A percentile compares a stretch with the other conserved stretches of the same genome.
Conservation (phyloP, 2,888 invertebrate species). For the Tetranychus truncatus region DNA sequence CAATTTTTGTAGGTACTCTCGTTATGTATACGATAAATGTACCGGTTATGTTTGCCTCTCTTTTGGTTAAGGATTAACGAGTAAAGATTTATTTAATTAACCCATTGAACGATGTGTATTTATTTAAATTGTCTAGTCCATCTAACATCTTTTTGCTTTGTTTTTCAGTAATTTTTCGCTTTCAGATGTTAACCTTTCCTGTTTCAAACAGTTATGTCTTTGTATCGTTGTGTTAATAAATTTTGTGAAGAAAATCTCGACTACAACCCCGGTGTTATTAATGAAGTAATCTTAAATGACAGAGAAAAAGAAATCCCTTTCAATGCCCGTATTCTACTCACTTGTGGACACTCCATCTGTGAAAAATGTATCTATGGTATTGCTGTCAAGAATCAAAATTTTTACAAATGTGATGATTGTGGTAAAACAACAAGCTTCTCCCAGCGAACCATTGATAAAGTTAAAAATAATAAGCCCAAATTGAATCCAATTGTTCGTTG, state of each 20-base stretch:
- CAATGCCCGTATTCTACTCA: not conserved
- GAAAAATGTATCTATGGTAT: not conserved
- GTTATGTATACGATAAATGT: no score
- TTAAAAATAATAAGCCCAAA: not conserved
- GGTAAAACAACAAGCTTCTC: not conserved
- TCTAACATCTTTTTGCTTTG: no score
- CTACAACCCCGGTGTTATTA: not conserved
- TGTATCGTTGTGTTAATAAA: not conserved
- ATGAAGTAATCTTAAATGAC: not conserved
- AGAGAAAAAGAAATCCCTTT: not conserved
- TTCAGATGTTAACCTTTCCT: no score
- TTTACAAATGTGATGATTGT: not conserved
- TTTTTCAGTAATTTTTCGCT: no score
- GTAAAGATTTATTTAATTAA: no score
- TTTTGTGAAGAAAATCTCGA: not conserved
- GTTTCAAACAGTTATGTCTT: no score
- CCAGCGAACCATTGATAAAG: not conserved
- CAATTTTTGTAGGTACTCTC: not conserved
- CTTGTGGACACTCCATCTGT: conserved; percentile 5
- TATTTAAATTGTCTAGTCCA: no score
- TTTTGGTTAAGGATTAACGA: no score
- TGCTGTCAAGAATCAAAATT: not conserved
- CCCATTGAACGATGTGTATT: no score
- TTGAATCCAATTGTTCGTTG: not conserved
- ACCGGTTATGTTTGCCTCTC: no score